These are phyloP conservation scores for Trilocha varians DNA, from an alignment of 2,888 invertebrate species.

Conservation along the genomic window DNA sequence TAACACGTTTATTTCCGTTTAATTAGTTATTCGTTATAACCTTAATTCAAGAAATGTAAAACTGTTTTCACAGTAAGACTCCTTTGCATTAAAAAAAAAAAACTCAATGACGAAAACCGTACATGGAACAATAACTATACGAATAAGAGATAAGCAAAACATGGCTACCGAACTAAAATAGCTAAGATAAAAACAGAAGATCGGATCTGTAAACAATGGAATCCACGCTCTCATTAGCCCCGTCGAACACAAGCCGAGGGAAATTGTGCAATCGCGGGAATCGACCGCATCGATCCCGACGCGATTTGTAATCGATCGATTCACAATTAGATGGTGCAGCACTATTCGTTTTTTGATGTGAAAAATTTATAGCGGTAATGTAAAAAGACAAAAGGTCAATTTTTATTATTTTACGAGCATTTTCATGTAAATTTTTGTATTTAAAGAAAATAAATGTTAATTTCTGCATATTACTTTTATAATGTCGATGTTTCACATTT, in stretches of 20 bases:
- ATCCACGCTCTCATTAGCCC: constrained; percentile 68
- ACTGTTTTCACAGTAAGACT: constrained; percentile 27
- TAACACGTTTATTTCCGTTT: too few relatives aligned
- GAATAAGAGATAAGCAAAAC: constrained; percentile 62
- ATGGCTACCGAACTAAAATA: constrained; percentile 63
- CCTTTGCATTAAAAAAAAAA: constrained; percentile 1
- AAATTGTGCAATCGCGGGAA: constrained; percentile 58
- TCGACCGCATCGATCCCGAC: constrained; percentile 45
- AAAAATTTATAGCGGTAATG: too few relatives aligned
- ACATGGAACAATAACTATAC: constrained; percentile 52
- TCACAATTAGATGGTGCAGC: constrained; percentile 17
- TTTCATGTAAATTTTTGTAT: too few relatives aligned
- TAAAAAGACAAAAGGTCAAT: too few relatives aligned
- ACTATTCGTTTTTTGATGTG: constrained; percentile 15
- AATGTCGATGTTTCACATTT: too few relatives aligned
- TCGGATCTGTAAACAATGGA: constrained; percentile 67
- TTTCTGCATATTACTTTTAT: too few relatives aligned
- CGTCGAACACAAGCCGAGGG: constrained; percentile 42
- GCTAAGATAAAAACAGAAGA: constrained; percentile 47
- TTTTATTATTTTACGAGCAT: too few relatives aligned
- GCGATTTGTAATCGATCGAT: constrained; percentile 51
- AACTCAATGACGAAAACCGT: constrained; percentile 45
- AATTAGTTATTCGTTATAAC: too few relatives aligned
- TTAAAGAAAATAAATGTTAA: too few relatives aligned
- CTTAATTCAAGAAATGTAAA: constrained; percentile 20